phyloP scores from a whole-genome alignment of 2,113 vertebrate genomes.

The Lota lota region DNA sequence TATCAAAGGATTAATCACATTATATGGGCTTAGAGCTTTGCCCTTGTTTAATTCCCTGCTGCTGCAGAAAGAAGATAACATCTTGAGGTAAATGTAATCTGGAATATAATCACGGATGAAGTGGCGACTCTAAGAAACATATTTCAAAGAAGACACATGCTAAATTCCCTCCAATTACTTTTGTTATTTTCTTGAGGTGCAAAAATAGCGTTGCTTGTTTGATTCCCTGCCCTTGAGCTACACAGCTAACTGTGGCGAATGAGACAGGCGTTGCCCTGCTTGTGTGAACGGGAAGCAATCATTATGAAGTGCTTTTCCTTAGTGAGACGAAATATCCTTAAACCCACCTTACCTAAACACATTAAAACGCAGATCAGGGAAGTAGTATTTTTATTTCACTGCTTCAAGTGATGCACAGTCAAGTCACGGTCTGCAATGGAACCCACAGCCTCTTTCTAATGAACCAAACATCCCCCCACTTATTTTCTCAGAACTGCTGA shows the following conservation, averaged over 20 bases:
- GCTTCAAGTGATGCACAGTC: no score
- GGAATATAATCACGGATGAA: constrained; percentile 38
- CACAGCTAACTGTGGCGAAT: no score
- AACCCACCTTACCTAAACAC: constrained; percentile 6
- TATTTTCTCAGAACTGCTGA: constrained; percentile 33
- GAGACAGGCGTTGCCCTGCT: no score
- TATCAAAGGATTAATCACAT: constrained; percentile 43
- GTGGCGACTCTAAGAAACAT: constrained; percentile 16
- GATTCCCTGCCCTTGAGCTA: no score
- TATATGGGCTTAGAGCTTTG: constrained; percentile 21
- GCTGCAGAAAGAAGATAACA: constrained; percentile 6
- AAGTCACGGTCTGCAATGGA: no score
- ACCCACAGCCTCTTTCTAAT: constrained; percentile 22
- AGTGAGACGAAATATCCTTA: constrained; percentile 16
- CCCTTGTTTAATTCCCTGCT: constrained; percentile 8
- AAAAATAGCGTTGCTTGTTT: no score
- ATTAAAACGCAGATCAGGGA: constrained; percentile 8
- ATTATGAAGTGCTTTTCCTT: no score
- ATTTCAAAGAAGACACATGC: constrained; percentile 2
- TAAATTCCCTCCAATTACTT: constrained; percentile 7
- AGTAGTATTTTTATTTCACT: background rate
- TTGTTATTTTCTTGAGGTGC: constrained; percentile 17
- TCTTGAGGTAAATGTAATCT: constrained; percentile 26
- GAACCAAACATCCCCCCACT: constrained; percentile 37
- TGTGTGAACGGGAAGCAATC: no score